These are phyloP conservation scores for Conchocele bisecta DNA, from an alignment of 2,888 invertebrate genomes.

Conservation along the genomic window DNA sequence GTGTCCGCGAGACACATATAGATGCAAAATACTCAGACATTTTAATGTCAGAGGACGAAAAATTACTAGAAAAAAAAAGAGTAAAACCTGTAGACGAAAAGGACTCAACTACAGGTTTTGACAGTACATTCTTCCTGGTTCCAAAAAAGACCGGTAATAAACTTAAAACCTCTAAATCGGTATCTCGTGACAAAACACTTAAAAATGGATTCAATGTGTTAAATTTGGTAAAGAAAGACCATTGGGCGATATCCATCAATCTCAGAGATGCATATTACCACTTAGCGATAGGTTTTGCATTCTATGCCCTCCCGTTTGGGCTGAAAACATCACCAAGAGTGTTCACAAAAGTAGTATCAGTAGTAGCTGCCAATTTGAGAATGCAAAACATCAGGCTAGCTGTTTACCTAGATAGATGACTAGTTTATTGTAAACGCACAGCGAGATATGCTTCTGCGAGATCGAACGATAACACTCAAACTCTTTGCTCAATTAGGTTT, in stretches of 20 bases:
- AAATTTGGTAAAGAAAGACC: constrained; percentile 20
- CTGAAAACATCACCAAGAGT: constrained; percentile 26
- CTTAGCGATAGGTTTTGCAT: constrained; percentile 24
- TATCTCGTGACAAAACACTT: constrained; percentile 28
- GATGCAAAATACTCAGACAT: not conserved
- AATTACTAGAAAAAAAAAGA: constrained; percentile 11
- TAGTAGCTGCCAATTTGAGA: constrained; percentile 33
- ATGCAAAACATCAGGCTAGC: constrained; percentile 26
- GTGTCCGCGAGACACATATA: not conserved
- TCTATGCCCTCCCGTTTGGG: constrained; percentile 40
- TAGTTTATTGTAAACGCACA: constrained; percentile 12
- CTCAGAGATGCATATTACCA: constrained; percentile 30
- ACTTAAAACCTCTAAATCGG: constrained; percentile 29
- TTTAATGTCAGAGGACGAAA: constrained; percentile 3
- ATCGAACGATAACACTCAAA: too few relatives aligned
- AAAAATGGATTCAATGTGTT: constrained; percentile 36
- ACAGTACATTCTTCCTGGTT: constrained; percentile 40
- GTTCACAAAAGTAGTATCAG: constrained; percentile 26
- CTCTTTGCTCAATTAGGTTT: constrained; percentile 17
- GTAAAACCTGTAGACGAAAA: constrained; percentile 16
- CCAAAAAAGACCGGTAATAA: constrained; percentile 19
- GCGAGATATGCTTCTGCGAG: not conserved
- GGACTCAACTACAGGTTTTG: too few relatives aligned
- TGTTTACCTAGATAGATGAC: constrained; percentile 28
- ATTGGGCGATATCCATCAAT: constrained; percentile 31